Evolutionary conservation across 2,113 vertebrate species (phyloP).

Genomic region (Eonycteris spelaea): DNA sequence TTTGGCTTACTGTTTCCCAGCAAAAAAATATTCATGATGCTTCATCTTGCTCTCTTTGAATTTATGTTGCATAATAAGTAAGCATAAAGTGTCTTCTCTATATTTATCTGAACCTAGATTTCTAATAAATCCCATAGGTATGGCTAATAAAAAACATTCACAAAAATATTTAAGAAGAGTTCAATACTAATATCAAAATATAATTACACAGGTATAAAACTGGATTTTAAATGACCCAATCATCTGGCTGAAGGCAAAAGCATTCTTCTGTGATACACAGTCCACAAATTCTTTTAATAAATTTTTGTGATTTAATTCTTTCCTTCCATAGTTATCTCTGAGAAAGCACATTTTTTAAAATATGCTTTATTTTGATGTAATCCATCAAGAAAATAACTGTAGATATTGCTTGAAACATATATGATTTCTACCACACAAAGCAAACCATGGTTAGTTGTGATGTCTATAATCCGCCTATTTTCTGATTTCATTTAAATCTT

Average conservation of each 20-base stretch:
- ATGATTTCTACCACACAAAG: neutral
- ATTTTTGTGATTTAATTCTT: neutral
- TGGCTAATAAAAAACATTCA: neutral
- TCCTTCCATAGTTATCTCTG: neutral
- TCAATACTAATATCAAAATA: neutral
- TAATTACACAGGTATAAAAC: neutral
- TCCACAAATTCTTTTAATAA: neutral
- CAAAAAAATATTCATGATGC: fast-evolving
- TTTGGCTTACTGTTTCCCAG: neutral
- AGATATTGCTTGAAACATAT: neutral
- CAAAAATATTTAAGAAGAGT: neutral
- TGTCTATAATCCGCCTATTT: neutral
- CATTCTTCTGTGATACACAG: neutral
- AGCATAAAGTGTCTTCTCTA: neutral
- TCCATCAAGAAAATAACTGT: neutral
- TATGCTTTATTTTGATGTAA: neutral
- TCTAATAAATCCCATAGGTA: neutral
- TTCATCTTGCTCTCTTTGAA: neutral
- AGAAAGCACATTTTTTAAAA: neutral
- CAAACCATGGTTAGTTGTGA: neutral
- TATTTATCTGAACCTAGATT: neutral
- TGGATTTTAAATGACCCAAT: neutral
- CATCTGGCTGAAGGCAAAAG: neutral
- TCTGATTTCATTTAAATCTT: slow-evolving; percentile 1
- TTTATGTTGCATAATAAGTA: neutral